A percentile compares a stretch with the other conserved stretches of the same genome.
Evolutionary conservation across 2,888 invertebrate species (phyloP).

Genomic region (Harmothoe impar): DNA sequence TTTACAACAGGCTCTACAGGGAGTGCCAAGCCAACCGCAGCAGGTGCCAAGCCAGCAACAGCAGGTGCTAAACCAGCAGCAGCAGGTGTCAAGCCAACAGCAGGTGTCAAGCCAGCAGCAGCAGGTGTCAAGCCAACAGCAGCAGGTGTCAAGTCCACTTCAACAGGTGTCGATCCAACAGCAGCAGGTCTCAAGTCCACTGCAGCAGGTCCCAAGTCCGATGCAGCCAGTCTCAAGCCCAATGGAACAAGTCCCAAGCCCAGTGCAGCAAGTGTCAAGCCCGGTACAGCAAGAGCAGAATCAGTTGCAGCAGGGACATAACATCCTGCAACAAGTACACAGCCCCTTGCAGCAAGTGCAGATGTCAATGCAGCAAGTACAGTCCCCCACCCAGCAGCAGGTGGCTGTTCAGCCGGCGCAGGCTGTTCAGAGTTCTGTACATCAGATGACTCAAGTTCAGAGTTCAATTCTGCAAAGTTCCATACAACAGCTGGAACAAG

Average conservation of each 20-base stretch:
- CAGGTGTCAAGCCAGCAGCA: neutral
- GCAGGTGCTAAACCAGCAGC: neutral
- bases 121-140: neutral
- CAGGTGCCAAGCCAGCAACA: neutral
- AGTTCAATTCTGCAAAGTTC: slow-evolving; percentile 8
- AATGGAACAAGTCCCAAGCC: neutral
- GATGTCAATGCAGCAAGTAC: slow-evolving; percentile 15
- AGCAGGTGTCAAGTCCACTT: neutral
- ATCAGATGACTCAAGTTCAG: slow-evolving; percentile 34
- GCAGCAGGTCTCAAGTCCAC: neutral
- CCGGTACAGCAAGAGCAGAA: neutral
- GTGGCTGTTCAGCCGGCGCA: neutral
- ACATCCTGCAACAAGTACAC: neutral
- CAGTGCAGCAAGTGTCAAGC: neutral
- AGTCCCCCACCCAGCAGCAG: neutral
- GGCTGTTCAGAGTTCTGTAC: neutral
- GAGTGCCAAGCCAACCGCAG: neutral
- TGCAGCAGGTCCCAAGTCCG: neutral
- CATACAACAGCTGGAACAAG: slow-evolving; percentile 28
- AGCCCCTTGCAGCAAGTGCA: slow-evolving; percentile 33
- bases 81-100: neutral
- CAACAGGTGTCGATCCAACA: neutral
- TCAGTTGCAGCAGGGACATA: neutral
- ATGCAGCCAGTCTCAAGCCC: neutral
- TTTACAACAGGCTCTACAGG: neutral